These are phyloP conservation scores for Caligus rogercresseyi DNA, from an alignment of 1,140 invertebrate genomes.

Conservation along the genomic window DNA sequence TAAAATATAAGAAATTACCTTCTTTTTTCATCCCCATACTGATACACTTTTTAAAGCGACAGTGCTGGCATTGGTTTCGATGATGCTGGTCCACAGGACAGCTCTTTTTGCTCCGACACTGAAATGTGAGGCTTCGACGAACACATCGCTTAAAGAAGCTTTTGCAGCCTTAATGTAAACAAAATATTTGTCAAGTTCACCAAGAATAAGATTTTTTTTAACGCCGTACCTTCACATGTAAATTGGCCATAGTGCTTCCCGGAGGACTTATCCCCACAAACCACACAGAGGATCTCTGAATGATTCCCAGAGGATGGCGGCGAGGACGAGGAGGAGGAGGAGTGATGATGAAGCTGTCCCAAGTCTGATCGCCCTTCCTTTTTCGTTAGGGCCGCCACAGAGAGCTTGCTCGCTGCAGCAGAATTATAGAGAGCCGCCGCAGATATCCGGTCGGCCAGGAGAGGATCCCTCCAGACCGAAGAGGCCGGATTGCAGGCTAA, in stretches of 20 bases:
- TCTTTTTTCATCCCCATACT: slow-evolving; percentile 99
- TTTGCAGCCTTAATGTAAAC: slow-evolving; percentile 55
- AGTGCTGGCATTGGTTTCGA: slow-evolving; percentile 97
- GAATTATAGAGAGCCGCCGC: neutral
- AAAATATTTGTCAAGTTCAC: no score
- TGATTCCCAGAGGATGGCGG: neutral
- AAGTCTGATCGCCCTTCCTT: no score
- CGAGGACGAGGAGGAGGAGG: neutral
- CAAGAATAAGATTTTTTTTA: no score
- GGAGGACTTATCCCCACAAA: slow-evolving; percentile 94
- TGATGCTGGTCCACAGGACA: slow-evolving; percentile 98
- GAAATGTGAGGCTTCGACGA: slow-evolving; percentile 86
- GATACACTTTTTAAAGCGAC: slow-evolving; percentile 93
- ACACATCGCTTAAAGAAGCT: slow-evolving; percentile 97
- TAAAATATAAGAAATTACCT: slow-evolving; percentile 47
- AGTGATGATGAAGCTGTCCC: neutral
- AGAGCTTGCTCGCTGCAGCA: neutral
- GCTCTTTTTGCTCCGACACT: slow-evolving; percentile 85
- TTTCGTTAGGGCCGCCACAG: neutral
- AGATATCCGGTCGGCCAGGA: neutral
- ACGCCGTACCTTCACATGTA: slow-evolving; percentile 86
- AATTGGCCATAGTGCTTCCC: slow-evolving; percentile 99
- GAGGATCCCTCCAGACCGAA: neutral
- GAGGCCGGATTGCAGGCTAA: neutral
- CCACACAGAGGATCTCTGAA: slow-evolving; percentile 84